Conservation (phyloP, 2,888 invertebrate species). For the Philaethria dido region DNA sequence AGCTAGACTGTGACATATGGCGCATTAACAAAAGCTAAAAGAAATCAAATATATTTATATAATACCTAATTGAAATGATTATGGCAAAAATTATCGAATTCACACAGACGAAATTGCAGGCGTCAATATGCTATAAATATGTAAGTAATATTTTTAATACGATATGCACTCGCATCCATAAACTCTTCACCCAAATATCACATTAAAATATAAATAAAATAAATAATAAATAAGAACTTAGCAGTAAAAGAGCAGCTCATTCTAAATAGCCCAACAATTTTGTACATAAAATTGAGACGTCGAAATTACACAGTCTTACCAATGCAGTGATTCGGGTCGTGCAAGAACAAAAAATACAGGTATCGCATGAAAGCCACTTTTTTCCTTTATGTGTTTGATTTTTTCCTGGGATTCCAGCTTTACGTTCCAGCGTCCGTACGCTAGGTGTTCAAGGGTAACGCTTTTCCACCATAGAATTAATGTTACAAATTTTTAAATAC, state of each 20-base stretch:
- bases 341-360: conserved; percentile 51
- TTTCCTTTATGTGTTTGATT: conserved; percentile 46
- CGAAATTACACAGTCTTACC: conserved; percentile 53
- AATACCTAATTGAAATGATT: too few species aligned
- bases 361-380: conserved; percentile 60
- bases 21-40: too few species aligned
- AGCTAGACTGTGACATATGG: too few species aligned
- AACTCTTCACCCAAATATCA: too few species aligned
- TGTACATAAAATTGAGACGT: conserved; percentile 46
- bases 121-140: too few species aligned
- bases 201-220: background rate
- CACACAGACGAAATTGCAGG: too few species aligned
- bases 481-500: conserved; percentile 3
- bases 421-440: conserved; percentile 52
- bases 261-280: conserved; percentile 31
- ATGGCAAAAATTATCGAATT: too few species aligned
- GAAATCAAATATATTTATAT: too few species aligned
- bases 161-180: too few species aligned
- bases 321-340: conserved; percentile 57
- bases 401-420: conserved; percentile 51
- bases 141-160: too few species aligned
- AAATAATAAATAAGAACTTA: background rate
- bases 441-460: conserved; percentile 47
- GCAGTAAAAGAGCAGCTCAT: conserved; percentile 5
- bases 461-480: conserved; percentile 32